These are phyloP conservation scores for Ennomos quercinarius DNA, from an alignment of 2,888 invertebrate species.

Conservation along the genomic window DNA sequence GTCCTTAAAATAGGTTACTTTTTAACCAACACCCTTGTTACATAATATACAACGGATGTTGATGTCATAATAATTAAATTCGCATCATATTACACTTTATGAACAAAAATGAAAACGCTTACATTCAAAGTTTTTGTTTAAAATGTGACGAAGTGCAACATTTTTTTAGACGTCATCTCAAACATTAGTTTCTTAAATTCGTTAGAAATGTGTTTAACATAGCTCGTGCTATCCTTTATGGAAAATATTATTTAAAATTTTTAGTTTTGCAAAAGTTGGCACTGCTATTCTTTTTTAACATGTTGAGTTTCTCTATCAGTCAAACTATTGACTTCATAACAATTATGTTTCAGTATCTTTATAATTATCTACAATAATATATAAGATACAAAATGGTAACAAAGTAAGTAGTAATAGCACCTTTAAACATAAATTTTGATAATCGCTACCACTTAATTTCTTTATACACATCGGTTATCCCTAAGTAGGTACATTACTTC, in stretches of 20 bases:
- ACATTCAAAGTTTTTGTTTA: slow-evolving; percentile 10
- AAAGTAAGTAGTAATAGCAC: slow-evolving; percentile 60
- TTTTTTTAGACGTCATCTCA: background rate
- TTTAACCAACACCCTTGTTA: slow-evolving; percentile 80
- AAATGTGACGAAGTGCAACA: slow-evolving; percentile 1
- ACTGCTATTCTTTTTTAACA: background rate
- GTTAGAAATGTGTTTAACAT: too few relatives aligned
- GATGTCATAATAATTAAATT: slow-evolving; percentile 54
- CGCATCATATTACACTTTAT: slow-evolving; percentile 40
- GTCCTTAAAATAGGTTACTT: slow-evolving; percentile 79
- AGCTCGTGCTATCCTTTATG: background rate
- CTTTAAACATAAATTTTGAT: slow-evolving; percentile 59
- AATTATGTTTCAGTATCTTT: slow-evolving; percentile 42
- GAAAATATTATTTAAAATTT: background rate
- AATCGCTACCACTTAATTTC: slow-evolving; percentile 40
- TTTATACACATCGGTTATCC: slow-evolving; percentile 12
- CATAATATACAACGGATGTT: slow-evolving; percentile 72
- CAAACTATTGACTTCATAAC: slow-evolving; percentile 7
- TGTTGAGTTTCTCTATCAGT: slow-evolving; percentile 4
- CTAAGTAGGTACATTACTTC: too few relatives aligned
- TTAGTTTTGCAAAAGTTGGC: background rate
- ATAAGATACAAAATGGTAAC: slow-evolving; percentile 73
- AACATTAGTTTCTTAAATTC: too few relatives aligned
- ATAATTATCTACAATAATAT: slow-evolving; percentile 58
- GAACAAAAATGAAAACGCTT: slow-evolving; percentile 18